Evolutionary conservation across 2,888 invertebrate genomes (phyloP).

Genomic region (Drosophila suboccidentalis): DNA sequence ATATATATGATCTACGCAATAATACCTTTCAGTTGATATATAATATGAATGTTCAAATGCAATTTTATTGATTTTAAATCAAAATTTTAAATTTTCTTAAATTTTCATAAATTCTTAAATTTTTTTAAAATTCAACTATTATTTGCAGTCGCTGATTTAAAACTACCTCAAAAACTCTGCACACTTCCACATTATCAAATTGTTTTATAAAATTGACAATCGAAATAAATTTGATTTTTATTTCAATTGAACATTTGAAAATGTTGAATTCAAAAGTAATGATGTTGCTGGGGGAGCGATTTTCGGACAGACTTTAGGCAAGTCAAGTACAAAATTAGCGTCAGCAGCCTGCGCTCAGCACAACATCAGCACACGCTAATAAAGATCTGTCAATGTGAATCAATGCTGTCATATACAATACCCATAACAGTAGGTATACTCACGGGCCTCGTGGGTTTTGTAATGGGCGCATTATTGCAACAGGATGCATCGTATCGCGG

Average conservation of each 20-base stretch:
- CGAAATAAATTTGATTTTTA: slow-evolving; percentile 20
- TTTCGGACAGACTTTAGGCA: slow-evolving; percentile 3
- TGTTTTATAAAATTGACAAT: background rate
- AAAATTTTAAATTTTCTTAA: too few relatives aligned
- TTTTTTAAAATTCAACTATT: too few relatives aligned
- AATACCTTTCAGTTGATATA: too few relatives aligned
- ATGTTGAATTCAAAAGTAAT: slow-evolving; percentile 8
- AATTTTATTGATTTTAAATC: too few relatives aligned
- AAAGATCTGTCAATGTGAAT: slow-evolving; percentile 5
- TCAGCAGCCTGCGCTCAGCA: too few relatives aligned
- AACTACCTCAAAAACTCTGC: too few relatives aligned
- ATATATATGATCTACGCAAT: too few relatives aligned
- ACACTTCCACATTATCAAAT: background rate
- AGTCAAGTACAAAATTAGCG: slow-evolving; percentile 11
- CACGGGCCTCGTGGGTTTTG: slow-evolving; percentile 53
- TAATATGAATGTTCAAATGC: too few relatives aligned
- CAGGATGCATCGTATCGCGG: slow-evolving; percentile 59
- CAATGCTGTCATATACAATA: slow-evolving; percentile 20
- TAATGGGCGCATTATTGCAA: slow-evolving; percentile 58
- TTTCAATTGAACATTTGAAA: slow-evolving; percentile 16
- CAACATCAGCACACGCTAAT: background rate
- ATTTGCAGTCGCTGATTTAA: too few relatives aligned
- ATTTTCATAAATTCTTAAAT: too few relatives aligned
- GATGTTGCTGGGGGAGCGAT: background rate
- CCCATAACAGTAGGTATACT: slow-evolving; percentile 39